Evolutionary conservation across 2,797 vertebrate genomes (phyloP), one percentile per base, ranked within the genome.

Genomic region (Tinamus major): DNA sequence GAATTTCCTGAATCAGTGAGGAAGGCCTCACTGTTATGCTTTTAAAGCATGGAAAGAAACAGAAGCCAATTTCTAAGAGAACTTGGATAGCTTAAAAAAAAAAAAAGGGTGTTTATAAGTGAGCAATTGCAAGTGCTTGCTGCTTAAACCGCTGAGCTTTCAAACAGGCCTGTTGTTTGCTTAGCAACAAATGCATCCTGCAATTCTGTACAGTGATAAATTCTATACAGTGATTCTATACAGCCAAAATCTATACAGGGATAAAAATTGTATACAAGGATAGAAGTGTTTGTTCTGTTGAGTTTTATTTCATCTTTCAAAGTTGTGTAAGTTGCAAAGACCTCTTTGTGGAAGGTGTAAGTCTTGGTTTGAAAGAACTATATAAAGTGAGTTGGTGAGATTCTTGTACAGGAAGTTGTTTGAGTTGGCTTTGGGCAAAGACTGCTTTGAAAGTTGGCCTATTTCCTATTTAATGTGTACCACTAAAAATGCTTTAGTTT

Each of bases 141-240:
- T 42, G 62, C 13, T 64, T 42, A 31, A 48, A 46, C 4, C 23
- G 24, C 26, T 62, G 24, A 72, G 48, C 11, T 64, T 64, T 26
- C 27, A 55, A 31, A 55, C 5, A 6, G 20, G 18, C 13, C 29
- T 20, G 1, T 23, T 20, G 1, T 23, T 90, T 83, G 13, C 18
- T 33, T 68, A 26, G 10, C 20, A 56, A 26, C 24, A 15, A 19
- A 29, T 48, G 2, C 5, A 17, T 0, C 0, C 4, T 53, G 23
- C 2, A 58, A 31, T 17, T 74, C 6, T 77, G 5, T 39, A 23
- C 6, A 8, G 4, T 84, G 33, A 20, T 48, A 48, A 48, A 48
- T 17, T 72, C 6, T 77, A 7, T 39, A 23, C 6, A 8, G 4
- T 83, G 31, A 20, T 17, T 74, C 7, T 77, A 7, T 39, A 18